Percentiles rank a stretch among this genome's conserved stretches.
Conservation (phyloP, 1,140 invertebrate species). For the Callitettix versicolor region DNA sequence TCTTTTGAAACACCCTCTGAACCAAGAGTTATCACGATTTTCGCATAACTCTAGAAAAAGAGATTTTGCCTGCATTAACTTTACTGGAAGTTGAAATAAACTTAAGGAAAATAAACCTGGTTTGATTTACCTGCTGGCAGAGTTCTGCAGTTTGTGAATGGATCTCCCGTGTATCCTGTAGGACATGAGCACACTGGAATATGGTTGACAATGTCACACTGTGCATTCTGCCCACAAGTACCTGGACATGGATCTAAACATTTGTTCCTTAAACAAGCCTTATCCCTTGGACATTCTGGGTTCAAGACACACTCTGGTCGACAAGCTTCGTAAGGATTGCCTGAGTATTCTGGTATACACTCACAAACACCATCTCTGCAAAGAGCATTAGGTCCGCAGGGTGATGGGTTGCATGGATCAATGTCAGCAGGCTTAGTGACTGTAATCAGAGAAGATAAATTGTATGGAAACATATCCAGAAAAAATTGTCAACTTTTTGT, state of each 20-base stretch:
- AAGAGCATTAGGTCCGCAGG: slow-evolving; percentile 58
- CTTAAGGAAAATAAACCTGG: too few species aligned
- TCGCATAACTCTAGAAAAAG: too few species aligned
- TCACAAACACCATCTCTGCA: slow-evolving; percentile 42
- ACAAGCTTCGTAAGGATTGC: slow-evolving; percentile 52
- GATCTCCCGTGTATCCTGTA: slow-evolving; percentile 50
- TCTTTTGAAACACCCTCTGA: too few species aligned
- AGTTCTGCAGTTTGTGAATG: slow-evolving; percentile 49
- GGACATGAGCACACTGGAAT: slow-evolving; percentile 60
- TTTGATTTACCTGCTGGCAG: slow-evolving; percentile 22
- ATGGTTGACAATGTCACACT: slow-evolving; percentile 58
- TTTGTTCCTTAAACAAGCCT: slow-evolving; percentile 54
- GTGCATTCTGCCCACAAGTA: slow-evolving; percentile 56
- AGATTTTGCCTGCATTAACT: too few species aligned
- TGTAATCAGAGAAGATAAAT: too few species aligned
- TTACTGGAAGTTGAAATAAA: too few species aligned
- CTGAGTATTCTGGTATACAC: slow-evolving; percentile 57
- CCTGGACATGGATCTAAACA: slow-evolving; percentile 65
- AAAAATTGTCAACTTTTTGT: too few species aligned
- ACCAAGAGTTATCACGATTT: too few species aligned
- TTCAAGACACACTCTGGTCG: slow-evolving; percentile 56
- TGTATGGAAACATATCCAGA: too few species aligned
- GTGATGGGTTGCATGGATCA: slow-evolving; percentile 46
- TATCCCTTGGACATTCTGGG: slow-evolving; percentile 52
- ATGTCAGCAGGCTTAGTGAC: slow-evolving; percentile 19